Conservation (phyloP, 2,888 invertebrate species). For the Lepeophtheirus nordmannii region DNA sequence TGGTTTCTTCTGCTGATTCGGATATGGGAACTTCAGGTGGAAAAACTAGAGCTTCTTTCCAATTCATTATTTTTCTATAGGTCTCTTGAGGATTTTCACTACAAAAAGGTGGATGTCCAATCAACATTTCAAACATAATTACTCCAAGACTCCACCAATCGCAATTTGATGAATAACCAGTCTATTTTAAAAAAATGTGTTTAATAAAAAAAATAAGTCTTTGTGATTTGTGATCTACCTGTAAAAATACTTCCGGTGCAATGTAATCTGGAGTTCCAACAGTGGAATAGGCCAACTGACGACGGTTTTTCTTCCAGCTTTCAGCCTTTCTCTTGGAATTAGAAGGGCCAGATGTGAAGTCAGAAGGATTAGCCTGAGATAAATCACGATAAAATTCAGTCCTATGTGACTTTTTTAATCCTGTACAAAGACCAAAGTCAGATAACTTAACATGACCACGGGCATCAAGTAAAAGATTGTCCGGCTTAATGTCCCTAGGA, state of each 20-base stretch:
- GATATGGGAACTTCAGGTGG: conserved; percentile 99
- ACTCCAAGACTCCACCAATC: conserved; percentile 99
- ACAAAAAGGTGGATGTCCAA: conserved; percentile 23
- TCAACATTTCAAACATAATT: conserved; percentile 82
- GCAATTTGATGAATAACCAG: conserved; percentile 91
- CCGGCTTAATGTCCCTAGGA: conserved; percentile 86
- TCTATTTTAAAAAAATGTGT: conserved; percentile 36
- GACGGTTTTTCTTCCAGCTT: conserved; percentile 95
- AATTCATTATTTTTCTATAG: conserved; percentile 94
- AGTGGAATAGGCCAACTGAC: conserved; percentile 82
- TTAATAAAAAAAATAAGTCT: conserved; percentile 3
- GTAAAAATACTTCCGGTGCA: conserved; percentile 74
- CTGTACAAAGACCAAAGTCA: conserved; percentile 97
- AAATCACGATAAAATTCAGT: conserved; percentile 97
- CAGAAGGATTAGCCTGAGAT: conserved; percentile 18
- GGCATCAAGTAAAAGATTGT: conserved; percentile 89
- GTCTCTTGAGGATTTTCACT: conserved; percentile 45
- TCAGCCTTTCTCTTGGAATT: conserved; percentile 95
- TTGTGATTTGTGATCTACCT: neutral
- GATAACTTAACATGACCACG: conserved; percentile 95
- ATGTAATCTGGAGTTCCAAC: conserved; percentile 99
- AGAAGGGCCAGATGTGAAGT: conserved; percentile 47
- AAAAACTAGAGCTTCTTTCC: conserved; percentile 94
- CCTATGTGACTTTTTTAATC: conserved; percentile 92
- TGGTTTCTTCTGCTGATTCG: conserved; percentile 88